Evolutionary conservation across 2,888 invertebrate genomes (phyloP), one percentile per base, ranked within the genome.

Genomic region (Blastobasis adustella): DNA sequence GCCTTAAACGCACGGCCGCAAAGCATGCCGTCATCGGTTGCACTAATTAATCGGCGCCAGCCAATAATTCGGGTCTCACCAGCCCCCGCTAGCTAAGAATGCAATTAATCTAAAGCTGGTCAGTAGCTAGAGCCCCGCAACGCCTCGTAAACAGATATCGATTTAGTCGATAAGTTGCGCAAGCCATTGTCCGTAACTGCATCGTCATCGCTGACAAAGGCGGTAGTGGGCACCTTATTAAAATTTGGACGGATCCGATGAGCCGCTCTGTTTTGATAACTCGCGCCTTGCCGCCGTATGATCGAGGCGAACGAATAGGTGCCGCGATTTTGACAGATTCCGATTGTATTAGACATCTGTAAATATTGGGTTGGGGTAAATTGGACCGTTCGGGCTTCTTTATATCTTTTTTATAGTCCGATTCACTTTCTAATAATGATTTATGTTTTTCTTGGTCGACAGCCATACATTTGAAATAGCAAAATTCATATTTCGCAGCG

Each of bases 181-280:
- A 87, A 87, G 76, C 75, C 62, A 85, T 88, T 87, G 87, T 88
- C 70, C 71, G 65, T 81, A 86, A 78, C 75, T 81, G 86, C 85
- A 58, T 55, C 61, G 79, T 88, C 87, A 88, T 64, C 61, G 58
- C 65, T 66, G 74, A 86, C 87, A 87, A 88, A 86, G 82, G 83
- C 83, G 81, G 87, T 82, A 85, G 87, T 87, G 81, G 84, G 80
- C 79, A 84, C 81, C 88, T 87, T 87, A 88, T 88, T 88, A 88
- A 87, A 88, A 86, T 83, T 84, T 83, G 75, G 79, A 82, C 76
- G 79, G 78, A 75, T 75, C 68, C 79, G 82, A 84, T 82, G 81
- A 79, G 76, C 75, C 79, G 79, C 73, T 76, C 73, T 87, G 86
- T 87, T 88, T 83, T 88, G 80, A 85, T 86, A 87, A 86, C 78